Percentiles rank a stretch among this genome's conserved stretches.
Conservation (phyloP, 2,888 invertebrate genomes). For the Sphaeridia pumilis region DNA sequence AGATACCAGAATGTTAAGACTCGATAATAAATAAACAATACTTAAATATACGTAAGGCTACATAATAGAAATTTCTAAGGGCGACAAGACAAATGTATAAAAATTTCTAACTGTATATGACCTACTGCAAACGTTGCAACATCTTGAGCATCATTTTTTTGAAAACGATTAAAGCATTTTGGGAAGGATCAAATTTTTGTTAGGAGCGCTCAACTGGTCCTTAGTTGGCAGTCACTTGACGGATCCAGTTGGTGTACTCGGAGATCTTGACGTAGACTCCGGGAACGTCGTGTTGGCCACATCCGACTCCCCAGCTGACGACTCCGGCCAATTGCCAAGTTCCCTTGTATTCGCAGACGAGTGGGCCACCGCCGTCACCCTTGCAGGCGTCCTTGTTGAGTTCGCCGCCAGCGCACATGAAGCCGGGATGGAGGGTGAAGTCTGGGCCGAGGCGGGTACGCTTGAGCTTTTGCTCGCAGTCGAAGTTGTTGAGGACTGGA, state of each 20-base stretch:
- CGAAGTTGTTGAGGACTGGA: constrained; percentile 64
- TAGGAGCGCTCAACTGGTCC: no score
- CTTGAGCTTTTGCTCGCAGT: constrained; percentile 70
- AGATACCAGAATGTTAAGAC: no score
- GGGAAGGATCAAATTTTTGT: no score
- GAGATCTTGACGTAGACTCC: constrained; percentile 84
- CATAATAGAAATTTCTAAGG: no score
- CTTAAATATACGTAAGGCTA: no score
- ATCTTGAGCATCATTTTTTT: no score
- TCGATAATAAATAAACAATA: no score
- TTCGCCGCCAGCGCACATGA: constrained; percentile 84
- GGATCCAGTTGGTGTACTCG: constrained; percentile 78
- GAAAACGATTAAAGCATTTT: no score
- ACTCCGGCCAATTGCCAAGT: constrained; percentile 81
- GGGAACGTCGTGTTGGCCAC: constrained; percentile 75
- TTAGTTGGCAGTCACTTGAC: constrained; percentile 16
- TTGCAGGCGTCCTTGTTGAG: constrained; percentile 92
- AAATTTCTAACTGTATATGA: no score
- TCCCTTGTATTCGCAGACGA: constrained; percentile 78
- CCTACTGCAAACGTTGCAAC: no score
- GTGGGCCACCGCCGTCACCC: constrained; percentile 50
- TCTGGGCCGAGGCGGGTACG: constrained; percentile 73
- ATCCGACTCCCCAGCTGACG: constrained; percentile 91
- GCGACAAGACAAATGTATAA: no score
- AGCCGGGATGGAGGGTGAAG: constrained; percentile 76